Conservation (phyloP, 2,888 invertebrate genomes). For the Limnephilus marmoratus region DNA sequence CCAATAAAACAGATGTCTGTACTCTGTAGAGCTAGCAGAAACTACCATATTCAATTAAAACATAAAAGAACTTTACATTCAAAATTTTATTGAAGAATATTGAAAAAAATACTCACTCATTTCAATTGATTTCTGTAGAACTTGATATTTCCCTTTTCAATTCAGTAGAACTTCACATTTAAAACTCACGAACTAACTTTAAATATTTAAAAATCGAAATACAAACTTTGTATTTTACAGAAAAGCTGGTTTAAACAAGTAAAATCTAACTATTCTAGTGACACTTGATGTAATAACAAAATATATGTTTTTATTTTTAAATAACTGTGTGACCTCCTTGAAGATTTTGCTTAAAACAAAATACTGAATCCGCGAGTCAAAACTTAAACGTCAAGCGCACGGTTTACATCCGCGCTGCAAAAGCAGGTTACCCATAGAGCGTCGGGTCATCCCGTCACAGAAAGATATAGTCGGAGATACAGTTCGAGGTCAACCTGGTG, state of each 20-base stretch:
- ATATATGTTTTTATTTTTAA: not conserved
- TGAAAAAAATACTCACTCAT: not conserved
- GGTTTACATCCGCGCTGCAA: not conserved
- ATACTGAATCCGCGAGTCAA: too few species aligned
- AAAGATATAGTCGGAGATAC: too few species aligned
- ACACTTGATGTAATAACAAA: not conserved
- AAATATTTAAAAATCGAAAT: not conserved
- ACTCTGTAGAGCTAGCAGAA: too few species aligned
- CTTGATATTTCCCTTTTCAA: not conserved
- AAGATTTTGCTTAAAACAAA: not conserved
- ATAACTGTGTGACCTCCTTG: not conserved
- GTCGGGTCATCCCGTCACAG: not conserved
- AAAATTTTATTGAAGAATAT: not conserved
- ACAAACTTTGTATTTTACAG: not conserved
- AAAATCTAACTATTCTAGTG: not conserved
- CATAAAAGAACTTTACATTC: too few species aligned
- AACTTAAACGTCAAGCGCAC: not conserved
- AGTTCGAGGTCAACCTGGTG: too few species aligned
- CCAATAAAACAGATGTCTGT: not conserved
- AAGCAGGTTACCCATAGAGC: not conserved
- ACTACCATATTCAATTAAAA: too few species aligned
- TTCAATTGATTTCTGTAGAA: not conserved
- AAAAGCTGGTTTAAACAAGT: not conserved
- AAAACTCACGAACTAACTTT: not conserved
- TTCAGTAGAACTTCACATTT: not conserved